Conservation (phyloP, 1,140 invertebrate species). For the Pseudomyrmex flavicornis region DNA sequence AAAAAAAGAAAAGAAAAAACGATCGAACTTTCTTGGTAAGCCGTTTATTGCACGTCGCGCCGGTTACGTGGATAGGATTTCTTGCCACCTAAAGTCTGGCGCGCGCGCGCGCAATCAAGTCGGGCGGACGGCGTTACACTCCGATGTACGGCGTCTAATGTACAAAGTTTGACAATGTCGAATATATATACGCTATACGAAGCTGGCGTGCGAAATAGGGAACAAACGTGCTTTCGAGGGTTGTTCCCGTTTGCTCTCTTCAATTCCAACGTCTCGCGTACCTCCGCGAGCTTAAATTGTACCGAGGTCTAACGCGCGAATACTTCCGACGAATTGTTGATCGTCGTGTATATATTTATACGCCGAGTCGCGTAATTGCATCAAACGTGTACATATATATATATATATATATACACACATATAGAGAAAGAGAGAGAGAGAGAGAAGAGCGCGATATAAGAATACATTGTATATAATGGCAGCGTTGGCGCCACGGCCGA, state of each 20-base stretch:
- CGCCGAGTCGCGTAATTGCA: constrained; percentile 28
- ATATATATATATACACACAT: no score
- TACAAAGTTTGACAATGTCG: constrained; percentile 55
- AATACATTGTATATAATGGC: constrained; percentile 23
- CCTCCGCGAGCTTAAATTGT: constrained; percentile 35
- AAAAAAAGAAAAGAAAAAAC: no score
- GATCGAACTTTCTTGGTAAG: constrained; percentile 49
- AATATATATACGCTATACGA: background rate
- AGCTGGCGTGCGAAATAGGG: background rate
- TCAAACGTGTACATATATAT: background rate
- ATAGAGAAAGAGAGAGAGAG: background rate
- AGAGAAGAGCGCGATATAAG: constrained; percentile 14
- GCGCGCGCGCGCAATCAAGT: background rate
- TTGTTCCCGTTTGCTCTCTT: constrained; percentile 40
- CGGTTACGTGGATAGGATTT: constrained; percentile 29
- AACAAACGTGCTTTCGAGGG: background rate
- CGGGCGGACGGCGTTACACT: constrained; percentile 26
- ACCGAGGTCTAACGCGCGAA: constrained; percentile 15
- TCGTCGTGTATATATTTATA: constrained; percentile 1
- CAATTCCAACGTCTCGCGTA: background rate
- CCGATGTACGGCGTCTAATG: constrained; percentile 27
- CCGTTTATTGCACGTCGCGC: constrained; percentile 39
- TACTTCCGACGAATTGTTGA: constrained; percentile 42
- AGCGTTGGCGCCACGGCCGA: constrained; percentile 16
- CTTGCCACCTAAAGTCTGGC: constrained; percentile 6